Evolutionary conservation across 1,140 invertebrate species (phyloP), one percentile per base, ranked within the genome.

Genomic region (Polypedilum vanderplanki): DNA sequence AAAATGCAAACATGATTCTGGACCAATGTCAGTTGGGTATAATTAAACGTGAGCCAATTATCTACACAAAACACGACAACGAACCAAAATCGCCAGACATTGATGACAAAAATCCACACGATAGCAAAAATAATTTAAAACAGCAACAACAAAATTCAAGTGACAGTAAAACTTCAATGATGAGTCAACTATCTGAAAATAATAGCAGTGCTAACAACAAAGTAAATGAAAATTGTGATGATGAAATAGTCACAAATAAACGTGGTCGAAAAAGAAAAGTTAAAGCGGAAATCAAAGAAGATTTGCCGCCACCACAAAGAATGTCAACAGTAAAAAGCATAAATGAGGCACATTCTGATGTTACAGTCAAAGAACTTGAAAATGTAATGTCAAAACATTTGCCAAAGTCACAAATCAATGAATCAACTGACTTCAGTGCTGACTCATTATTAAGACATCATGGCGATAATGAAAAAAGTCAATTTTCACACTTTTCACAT

Each of bases 301-400:
- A 70, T 20, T 70, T 70, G 18, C 65, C 65, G 18, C 17, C 65
- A 70, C 5, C 65, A 7, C 15, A 67, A 17, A 17, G 2, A 5
- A 20, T 17, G 1, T 17, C 64, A 67, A 7, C 64, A 17, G 18
- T 67, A 70, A 70, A 79, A 81, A 76, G 41, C 77, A 18, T 77
- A 76, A 1, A 41, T 78, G 76, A 73, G 74, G 46, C 33, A 76
- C 76, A 75, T 76, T 77, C 5, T 86, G 84, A 3, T 9, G 88
- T 90, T 2, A 91, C 92, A 0, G 93, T 96, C 0, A 94, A 95
- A 81, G 95, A 97, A 79, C 84, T 97, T 76, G 95, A 98, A 83
- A 94, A 96, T 79, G 95, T 94, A 12, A 98, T 97, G 95, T 96
- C 95, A 20, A 96, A 97, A 81, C 95, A 98, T 84, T 84, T 97